phyloP scores from a whole-genome alignment of 2,113 vertebrate species.

The Pluvianellus socialis region DNA sequence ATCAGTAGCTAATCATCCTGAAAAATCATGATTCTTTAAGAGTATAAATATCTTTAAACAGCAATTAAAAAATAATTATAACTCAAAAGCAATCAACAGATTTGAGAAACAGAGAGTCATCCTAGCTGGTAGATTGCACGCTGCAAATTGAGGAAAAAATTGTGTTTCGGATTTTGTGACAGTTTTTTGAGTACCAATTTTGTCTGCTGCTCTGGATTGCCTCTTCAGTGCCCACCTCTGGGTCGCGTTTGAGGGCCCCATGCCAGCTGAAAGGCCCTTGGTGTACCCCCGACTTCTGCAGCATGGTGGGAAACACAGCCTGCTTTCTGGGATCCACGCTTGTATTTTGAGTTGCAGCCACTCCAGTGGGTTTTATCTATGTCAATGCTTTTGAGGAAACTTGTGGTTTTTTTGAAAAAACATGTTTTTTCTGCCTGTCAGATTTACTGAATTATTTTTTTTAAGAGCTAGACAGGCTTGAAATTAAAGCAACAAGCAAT shows the following conservation, averaged over 20 bases:
- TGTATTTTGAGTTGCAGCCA: not conserved
- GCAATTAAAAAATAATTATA: constrained; percentile 28
- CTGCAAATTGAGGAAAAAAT: not conserved
- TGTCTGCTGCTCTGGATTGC: not conserved
- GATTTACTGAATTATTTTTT: not conserved
- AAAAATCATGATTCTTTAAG: not conserved
- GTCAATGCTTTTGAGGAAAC: not conserved
- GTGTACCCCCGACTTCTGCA: not conserved
- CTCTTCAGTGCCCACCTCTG: not conserved
- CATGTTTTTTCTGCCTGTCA: not conserved
- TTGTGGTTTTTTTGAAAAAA: not conserved
- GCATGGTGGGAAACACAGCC: not conserved
- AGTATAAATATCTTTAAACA: constrained; percentile 32
- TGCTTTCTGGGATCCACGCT: not conserved
- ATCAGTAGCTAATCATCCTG: not conserved
- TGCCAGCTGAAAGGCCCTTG: not conserved
- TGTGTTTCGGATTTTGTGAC: not conserved
- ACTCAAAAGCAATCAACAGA: not conserved
- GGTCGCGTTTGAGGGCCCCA: not conserved
- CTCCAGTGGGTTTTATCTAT: not conserved
- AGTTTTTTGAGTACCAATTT: not conserved
- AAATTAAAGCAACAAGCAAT: constrained; percentile 37
- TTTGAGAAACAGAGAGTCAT: not conserved
- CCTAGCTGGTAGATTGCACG: not conserved
- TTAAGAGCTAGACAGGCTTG: constrained; percentile 27